Percentiles rank a stretch among this genome's conserved stretches.
Conservation (phyloP, 2,113 vertebrate species). For the Perccottus glenii region DNA sequence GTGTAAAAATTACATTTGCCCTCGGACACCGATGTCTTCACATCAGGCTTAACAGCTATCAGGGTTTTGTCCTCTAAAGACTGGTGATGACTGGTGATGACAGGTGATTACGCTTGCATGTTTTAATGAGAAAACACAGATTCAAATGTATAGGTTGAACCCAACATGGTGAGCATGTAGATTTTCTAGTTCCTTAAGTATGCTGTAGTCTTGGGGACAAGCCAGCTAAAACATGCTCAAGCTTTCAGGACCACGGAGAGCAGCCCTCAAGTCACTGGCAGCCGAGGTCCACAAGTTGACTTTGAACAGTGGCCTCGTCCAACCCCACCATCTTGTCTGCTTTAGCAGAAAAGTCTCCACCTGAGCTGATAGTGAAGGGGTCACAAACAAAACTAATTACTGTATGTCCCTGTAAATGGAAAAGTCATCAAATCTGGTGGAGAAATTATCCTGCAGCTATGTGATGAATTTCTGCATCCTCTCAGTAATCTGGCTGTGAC, state of each 20-base stretch:
- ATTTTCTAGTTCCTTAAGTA: accelerated
- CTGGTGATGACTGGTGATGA: too few species aligned
- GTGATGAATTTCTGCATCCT: constrained; percentile 3
- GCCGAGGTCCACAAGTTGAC: background rate
- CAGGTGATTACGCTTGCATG: too few species aligned
- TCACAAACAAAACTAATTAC: background rate
- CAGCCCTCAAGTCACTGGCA: background rate
- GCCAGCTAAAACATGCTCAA: background rate
- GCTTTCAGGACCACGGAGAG: constrained; percentile 20
- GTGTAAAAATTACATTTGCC: too few species aligned
- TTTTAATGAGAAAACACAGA: background rate
- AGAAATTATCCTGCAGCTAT: background rate
- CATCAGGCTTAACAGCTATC: too few species aligned
- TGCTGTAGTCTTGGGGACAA: constrained; percentile 14
- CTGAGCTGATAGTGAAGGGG: background rate
- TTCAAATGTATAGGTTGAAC: background rate
- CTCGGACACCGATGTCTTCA: too few species aligned
- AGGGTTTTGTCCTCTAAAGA: too few species aligned
- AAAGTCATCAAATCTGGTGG: constrained; percentile 5
- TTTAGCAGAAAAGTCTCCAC: background rate
- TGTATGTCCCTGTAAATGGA: constrained; percentile 4
- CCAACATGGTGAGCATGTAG: constrained; percentile 1
- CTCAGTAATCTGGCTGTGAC: background rate
- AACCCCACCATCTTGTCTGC: background rate
- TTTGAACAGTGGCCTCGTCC: constrained; percentile 3